Conservation (phyloP, 2,888 invertebrate species). For the Agriotes lineatus region DNA sequence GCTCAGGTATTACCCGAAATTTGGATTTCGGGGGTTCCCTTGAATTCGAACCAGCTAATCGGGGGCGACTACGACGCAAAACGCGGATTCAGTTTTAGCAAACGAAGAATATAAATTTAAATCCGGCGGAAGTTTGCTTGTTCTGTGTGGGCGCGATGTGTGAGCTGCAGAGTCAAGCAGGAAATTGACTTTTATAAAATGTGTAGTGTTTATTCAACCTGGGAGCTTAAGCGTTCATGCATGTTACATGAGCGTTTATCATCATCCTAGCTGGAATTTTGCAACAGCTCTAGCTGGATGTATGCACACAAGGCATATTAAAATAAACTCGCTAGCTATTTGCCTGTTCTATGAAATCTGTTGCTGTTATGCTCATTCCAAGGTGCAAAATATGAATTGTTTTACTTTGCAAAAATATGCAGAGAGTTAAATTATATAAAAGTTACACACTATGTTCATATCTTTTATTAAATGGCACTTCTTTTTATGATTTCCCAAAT, state of each 20-base stretch:
- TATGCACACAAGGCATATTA: slow-evolving; percentile 14
- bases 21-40: too few species aligned
- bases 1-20: too few species aligned
- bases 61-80: too few species aligned
- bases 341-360: too few species aligned
- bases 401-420: too few species aligned
- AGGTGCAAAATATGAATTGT: too few species aligned
- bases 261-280: slow-evolving; percentile 39
- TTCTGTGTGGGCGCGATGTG: slow-evolving; percentile 12
- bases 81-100: neutral
- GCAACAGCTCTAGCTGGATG: slow-evolving; percentile 21
- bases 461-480: too few species aligned
- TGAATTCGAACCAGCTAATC: too few species aligned
- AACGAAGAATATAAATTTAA: slow-evolving; percentile 24
- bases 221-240: slow-evolving; percentile 56
- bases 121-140: slow-evolving; percentile 11
- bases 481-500: too few species aligned
- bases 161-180: slow-evolving; percentile 49
- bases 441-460: too few species aligned
- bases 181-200: slow-evolving; percentile 62
- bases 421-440: too few species aligned
- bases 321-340: slow-evolving; percentile 1
- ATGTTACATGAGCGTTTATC: slow-evolving; percentile 47
- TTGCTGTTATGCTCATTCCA: too few species aligned
- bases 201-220: slow-evolving; percentile 59